Base-by-base conservation (phyloP, 2,797 vertebrate genomes). In the Acanthopagrus latus region DNA sequence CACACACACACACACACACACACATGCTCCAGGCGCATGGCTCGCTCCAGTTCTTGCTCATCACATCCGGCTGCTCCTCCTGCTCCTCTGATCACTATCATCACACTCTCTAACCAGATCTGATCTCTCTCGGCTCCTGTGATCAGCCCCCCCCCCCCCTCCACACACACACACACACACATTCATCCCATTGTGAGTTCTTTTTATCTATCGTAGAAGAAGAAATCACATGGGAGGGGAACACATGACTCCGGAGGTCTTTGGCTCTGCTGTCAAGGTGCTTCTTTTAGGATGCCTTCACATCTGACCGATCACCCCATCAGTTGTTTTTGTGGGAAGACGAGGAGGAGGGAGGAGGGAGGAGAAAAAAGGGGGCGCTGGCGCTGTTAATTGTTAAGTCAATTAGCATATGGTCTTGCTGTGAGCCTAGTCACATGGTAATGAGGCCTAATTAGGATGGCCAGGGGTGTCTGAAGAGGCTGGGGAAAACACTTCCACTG, bases 371-470 rank as follows among this genome's bases (percentile, higher is more conserved):
- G 38, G 51, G 56, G 71, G 71, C 64, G 73, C 72, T 88, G 83
- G 47, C 46, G 20, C 63, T 82, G 80, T 89, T 94, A 92, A 94
- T 92, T 92, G 89, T 86, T 86, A 89, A 89, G 88, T 86, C 87
- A 92, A 93, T 94, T 94, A 91, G 91, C 92, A 94, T 91, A 92
- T 85, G 87, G 87, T 90, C 80, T 86, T 64, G 69, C 84, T 89
- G 87, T 85, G 80, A 91, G 87, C 71, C 63, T 55, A 88, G 83
- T 88, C 90, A 85, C 87, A 93, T 94, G 91, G 80, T 93, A 94
- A 94, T 92, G 91, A 94, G 91, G 81, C 71, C 89, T 94, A 94
- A 95, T 94, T 93, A 91, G 83, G 88, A 77, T 82, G 87, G 72
- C 82, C 64, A 64, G 79, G 84, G 87, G 84, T 85, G 82, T 87